Percentiles rank a stretch among this genome's conserved stretches.
phyloP scores from a whole-genome alignment of 92 coral and sea anemone genomes.

The Bergia sp. region DNA sequence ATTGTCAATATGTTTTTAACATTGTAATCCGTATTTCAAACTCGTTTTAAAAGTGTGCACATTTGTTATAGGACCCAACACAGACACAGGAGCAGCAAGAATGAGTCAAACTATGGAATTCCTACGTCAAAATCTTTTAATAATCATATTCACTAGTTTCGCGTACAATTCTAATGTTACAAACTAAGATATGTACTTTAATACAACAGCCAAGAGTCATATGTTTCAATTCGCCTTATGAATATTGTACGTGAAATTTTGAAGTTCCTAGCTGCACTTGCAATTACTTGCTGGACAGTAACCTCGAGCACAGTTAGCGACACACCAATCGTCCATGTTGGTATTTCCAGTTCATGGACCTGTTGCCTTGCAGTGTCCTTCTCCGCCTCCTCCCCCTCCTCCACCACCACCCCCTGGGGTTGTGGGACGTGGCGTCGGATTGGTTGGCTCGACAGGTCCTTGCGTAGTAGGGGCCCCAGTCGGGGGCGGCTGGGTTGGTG shows the following conservation, averaged over 20 bases:
- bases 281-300: constrained; percentile 67
- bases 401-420: constrained; percentile 48
- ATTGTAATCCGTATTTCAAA: no score
- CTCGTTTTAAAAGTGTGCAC: no score
- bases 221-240: not conserved
- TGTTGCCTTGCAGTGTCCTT: constrained; percentile 57
- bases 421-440: constrained; percentile 25
- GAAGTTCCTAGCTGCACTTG: constrained; percentile 45
- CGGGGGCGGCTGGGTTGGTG: constrained; percentile 45
- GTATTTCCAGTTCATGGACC: constrained; percentile 64
- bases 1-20: no score
- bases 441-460: constrained; percentile 7
- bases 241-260: not conserved
- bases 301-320: constrained; percentile 61
- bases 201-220: not conserved
- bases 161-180: not conserved
- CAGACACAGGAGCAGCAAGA: no score
- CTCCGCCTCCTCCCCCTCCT: constrained; percentile 1
- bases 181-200: not conserved
- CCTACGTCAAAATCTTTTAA: no score
- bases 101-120: no score
- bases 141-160: no score
- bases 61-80: no score
- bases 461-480: not conserved
- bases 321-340: constrained; percentile 70